Percentiles rank a stretch among this genome's conserved stretches.
These are phyloP conservation scores for Venustaconcha ellipsiformis DNA, from an alignment of 1,140 invertebrate genomes.

Conservation along the genomic window DNA sequence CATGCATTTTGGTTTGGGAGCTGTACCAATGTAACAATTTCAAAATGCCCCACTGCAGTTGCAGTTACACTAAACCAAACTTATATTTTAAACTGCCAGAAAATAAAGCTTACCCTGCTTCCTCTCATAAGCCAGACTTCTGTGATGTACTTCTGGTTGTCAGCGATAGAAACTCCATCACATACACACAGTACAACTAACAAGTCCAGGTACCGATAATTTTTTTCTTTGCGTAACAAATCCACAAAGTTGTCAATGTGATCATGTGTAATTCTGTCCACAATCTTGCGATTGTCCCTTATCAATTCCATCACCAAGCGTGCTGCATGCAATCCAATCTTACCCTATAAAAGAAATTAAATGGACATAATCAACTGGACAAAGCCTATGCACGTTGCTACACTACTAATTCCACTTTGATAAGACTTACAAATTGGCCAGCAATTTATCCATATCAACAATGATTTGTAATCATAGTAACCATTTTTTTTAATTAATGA, in stretches of 20 bases:
- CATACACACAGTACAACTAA: conserved; percentile 65
- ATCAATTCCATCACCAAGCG: conserved; percentile 67
- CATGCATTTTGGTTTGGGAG: too few species aligned
- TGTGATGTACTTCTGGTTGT: conserved; percentile 66
- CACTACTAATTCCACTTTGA: too few species aligned
- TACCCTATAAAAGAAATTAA: conserved; percentile 40
- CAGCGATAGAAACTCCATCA: conserved; percentile 62
- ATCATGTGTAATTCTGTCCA: conserved; percentile 61
- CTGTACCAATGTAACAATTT: too few species aligned
- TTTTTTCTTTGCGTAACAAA: conserved; percentile 59
- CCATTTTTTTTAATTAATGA: too few species aligned
- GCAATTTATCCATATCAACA: too few species aligned
- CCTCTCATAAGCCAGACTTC: conserved; percentile 58
- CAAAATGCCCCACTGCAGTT: too few species aligned
- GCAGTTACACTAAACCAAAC: not conserved
- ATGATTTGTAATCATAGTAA: too few species aligned
- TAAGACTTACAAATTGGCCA: too few species aligned
- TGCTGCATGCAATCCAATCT: conserved; percentile 63
- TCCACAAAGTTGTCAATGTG: conserved; percentile 64
- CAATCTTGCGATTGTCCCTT: conserved; percentile 65
- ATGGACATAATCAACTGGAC: too few species aligned
- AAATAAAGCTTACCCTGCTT: conserved; percentile 37
- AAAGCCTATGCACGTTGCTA: too few species aligned
- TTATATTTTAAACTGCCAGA: not conserved
- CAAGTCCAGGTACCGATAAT: conserved; percentile 64